Conservation (phyloP, 2,888 invertebrate species). For the Apamea sordens region DNA sequence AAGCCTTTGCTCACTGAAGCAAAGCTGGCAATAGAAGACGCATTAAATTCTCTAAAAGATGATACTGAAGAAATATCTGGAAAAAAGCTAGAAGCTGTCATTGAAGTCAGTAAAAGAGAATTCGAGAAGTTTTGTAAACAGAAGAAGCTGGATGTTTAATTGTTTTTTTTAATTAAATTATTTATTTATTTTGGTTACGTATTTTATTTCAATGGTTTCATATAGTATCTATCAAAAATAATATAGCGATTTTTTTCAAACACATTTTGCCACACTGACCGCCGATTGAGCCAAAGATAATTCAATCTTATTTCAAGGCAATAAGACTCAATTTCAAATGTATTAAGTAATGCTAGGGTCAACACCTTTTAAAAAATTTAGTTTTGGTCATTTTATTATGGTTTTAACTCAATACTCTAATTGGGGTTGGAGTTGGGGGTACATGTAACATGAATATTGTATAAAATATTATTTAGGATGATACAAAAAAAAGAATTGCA, state of each 20-base stretch:
- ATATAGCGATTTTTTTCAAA: too few relatives aligned
- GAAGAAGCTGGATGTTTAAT: slow-evolving; percentile 73
- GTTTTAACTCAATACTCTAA: too few relatives aligned
- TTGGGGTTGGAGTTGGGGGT: too few relatives aligned
- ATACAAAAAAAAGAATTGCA: neutral
- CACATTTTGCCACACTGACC: too few relatives aligned
- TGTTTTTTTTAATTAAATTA: slow-evolving; percentile 12
- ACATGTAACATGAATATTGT: too few relatives aligned
- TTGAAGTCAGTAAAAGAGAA: slow-evolving; percentile 85
- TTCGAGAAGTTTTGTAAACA: slow-evolving; percentile 87
- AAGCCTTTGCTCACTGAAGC: slow-evolving; percentile 85
- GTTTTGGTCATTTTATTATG: too few relatives aligned
- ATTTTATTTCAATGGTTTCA: slow-evolving; percentile 2
- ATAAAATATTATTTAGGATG: too few relatives aligned
- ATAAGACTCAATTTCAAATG: too few relatives aligned
- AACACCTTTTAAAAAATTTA: too few relatives aligned
- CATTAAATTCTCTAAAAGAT: slow-evolving; percentile 85
- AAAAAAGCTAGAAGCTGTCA: slow-evolving; percentile 86
- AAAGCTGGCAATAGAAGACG: slow-evolving; percentile 82
- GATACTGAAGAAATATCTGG: slow-evolving; percentile 90
- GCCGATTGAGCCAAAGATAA: too few relatives aligned
- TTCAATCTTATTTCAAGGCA: too few relatives aligned
- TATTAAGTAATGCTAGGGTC: too few relatives aligned
- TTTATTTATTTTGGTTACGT: neutral
- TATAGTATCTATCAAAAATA: neutral